Evolutionary conservation across 2,113 vertebrate genomes (phyloP), one percentile per base, ranked within the genome.

Genomic region (Phalacrocorax aristotelis): DNA sequence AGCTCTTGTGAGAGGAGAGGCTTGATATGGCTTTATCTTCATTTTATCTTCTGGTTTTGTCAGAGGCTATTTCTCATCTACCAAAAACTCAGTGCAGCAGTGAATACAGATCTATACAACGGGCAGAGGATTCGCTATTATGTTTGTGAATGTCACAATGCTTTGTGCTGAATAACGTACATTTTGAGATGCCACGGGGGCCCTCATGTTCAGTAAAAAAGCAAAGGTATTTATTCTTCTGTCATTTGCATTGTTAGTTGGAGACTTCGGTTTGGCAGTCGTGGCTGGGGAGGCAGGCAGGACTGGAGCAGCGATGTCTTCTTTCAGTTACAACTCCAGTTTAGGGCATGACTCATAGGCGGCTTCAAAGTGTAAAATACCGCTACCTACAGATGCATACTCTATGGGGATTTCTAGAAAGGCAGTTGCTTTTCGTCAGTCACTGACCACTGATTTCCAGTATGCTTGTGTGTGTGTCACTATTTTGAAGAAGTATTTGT

Each of bases 301-400:
- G 69, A 55, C 89, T 87, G 57, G 38, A 87, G 57, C 5, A 3
- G 77, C 23, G 44, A 66, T 26, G 48, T 54, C 85, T 75, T 83
- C 58, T 62, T 71, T 66, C 65, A n/a, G 44, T 64, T 94, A 40
- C 61, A 75, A 2, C 34, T 92, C 52, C 1, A 13, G 36, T 84
- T 92, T 90, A 70, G 84, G 82, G 69, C 81, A 30, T 90, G 94
- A 92, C 62, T 93, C 85, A 93, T 48, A 68, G 44, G 83, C 91
- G 68, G 69, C 77, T 95, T 94, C 91, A 77, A 82, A 57, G 86
- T 81, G 79, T 66, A 80, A 96, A 96, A 90, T 92, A 25, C 55
- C 49, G 48, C 84, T 94, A 83, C 80, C 72, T 92, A 62, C 69
- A 90, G 76, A 60, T 55, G 62, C 38, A 42, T 65, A 12, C 4